Evolutionary conservation across 2,797 vertebrate species (phyloP), one percentile per base, ranked within the genome.

Genomic region (Tympanoctomys barrerae): DNA sequence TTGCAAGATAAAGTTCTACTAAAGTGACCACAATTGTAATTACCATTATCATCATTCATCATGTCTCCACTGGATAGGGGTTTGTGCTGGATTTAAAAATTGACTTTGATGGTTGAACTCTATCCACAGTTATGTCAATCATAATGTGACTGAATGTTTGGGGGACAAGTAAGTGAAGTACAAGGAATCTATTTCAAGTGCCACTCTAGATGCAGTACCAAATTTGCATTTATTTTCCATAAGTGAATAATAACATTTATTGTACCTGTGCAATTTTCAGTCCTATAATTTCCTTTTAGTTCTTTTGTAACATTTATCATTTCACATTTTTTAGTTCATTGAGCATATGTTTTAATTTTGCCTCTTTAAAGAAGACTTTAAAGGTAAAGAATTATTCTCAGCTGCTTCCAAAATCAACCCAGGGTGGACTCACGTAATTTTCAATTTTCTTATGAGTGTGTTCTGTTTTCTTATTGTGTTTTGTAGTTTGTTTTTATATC

Each of bases 261-360:
- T 90, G 22, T 68, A n/a, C 1, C n/a, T 54, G 10, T 21, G 13
- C 4, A 71, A 81, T 78, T 82, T 90, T 78, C 10, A 89, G 42
- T 57, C 54, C 42, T 87, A n/a, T 26, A 39, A 84, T 61, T 82
- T 87, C 24, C 26, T 68, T 83, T 70, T n/a, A 2, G 22, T 59
- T 84, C 12, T 89, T 82, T 91, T 31, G 46, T 28, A 77, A 28
- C 42, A 83, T 54, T 95, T 75, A 4, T 14, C 82, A 90, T 68
- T 39, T 90, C 31, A 62, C 19, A 73, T 52, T 42, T 87, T 66
- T 71, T 75, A 54, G 71, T 26, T 75, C 87, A n/a, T 19, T 87
- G 52, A 80, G 80, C 77, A 21, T 8, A 33, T 62, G 77, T 91
- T 90, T 93, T 71, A 71, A 22, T 73, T 92, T 92, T 84, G 22